Base-by-base conservation (phyloP, 2,888 invertebrate genomes). In the Oxytorus armatus region DNA sequence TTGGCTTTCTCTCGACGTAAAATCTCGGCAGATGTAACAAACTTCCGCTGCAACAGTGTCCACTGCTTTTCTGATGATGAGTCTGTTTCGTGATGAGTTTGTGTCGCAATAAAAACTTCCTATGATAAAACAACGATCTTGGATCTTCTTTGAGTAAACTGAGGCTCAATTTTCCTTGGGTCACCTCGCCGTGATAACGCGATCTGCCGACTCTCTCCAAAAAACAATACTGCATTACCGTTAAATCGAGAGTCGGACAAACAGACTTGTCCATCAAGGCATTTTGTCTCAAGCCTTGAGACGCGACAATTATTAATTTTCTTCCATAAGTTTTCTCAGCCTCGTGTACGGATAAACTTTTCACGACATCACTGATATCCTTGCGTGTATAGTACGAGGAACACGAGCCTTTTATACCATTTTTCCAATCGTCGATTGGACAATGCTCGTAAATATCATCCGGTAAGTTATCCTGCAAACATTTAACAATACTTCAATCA, bases 141-240 rank as follows among this genome's bases (percentile, higher is more conserved):
- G 94, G 89, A 89, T 95, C 95, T 84, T 94, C 93, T 57, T 93
- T 93, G 8, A 92, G 85, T 5, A 84, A 66, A 57, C 91, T 89
- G 7, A 96, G 87, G 7, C 95, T 95, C 78, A 93, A 92, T 77
- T 93, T 94, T 8, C 95, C 95, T 69, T 94, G 93, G 0, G 96
- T 95, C 3, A 95, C 92, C 92, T 96, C 95, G 0, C 97, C 96
- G 83, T 94, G 93, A 82, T 93, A 93, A 42, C 96, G 93, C 0
- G 95, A 92, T 79, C 96, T 93, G 0, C 96, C 97, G 39, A 97
- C 95, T 85, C 95, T 92, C 91, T 97, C 97, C 76, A 96, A 91
- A 39, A 96, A 92, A 85, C 95, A 95, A 88, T 95, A 97, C 77
- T 95, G 94, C n/a, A 93, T 89, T 3, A 92, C 85, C 2, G 92